These are phyloP conservation scores for Microctenopoma steveboyesi DNA, from an alignment of 2,797 vertebrate genomes.

Conservation along the genomic window DNA sequence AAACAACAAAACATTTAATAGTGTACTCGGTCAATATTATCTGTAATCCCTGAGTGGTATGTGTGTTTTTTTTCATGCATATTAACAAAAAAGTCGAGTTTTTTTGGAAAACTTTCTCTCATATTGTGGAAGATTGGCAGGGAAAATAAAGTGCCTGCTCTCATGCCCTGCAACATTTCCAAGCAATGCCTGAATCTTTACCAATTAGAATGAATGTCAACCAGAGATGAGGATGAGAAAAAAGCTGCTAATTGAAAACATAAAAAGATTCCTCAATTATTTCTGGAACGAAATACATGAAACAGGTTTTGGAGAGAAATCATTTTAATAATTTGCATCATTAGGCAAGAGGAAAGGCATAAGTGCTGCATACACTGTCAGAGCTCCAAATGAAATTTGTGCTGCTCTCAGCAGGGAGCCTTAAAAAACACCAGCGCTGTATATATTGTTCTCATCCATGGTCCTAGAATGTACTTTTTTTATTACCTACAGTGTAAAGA, in stretches of 20 bases:
- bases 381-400: conserved; percentile 38
- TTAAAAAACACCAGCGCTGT: conserved; percentile 15
- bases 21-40: conserved; percentile 30
- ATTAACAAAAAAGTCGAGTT: conserved; percentile 29
- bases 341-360: conserved; percentile 47
- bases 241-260: conserved; percentile 71
- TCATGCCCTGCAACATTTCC: conserved; percentile 49
- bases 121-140: conserved; percentile 66
- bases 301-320: conserved; percentile 61
- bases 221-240: conserved; percentile 17
- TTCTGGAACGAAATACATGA: conserved; percentile 63
- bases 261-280: conserved; percentile 76
- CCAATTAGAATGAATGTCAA: conserved; percentile 70
- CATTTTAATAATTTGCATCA: conserved; percentile 72
- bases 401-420: conserved; percentile 46
- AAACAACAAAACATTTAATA: conserved; percentile 32
- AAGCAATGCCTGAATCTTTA: conserved; percentile 48
- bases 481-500: conserved; percentile 11
- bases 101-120: conserved; percentile 60
- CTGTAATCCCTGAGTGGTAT: conserved; percentile 70
- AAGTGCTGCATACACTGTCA: conserved; percentile 42
- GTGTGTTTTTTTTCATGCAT: conserved; percentile 28
- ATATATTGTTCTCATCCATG: not conserved
- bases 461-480: conserved; percentile 10
- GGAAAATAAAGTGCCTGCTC: conserved; percentile 56